Conservation (phyloP, 2,888 invertebrate genomes). For the Drosophila mimica region DNA sequence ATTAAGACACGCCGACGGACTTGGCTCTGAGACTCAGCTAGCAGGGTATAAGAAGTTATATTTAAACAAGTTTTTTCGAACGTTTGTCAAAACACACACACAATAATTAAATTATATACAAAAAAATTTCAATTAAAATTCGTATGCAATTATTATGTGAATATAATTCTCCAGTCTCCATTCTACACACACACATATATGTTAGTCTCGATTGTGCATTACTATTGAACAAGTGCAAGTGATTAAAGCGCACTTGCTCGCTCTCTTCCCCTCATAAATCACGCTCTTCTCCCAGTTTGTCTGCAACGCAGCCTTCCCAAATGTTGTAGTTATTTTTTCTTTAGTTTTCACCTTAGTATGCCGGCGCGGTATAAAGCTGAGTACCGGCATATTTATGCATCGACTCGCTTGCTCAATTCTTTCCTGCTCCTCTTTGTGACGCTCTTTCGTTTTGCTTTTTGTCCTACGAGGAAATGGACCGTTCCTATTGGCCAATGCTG, state of each 20-base stretch:
- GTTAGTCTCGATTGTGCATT: background rate
- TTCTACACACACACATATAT: background rate
- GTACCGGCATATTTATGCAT: slow-evolving; percentile 43
- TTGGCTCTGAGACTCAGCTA: background rate
- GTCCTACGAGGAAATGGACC: background rate
- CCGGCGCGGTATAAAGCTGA: slow-evolving; percentile 34
- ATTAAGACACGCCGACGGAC: background rate
- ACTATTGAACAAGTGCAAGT: background rate
- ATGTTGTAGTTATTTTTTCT: background rate
- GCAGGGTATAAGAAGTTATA: slow-evolving; percentile 8
- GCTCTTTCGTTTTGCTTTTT: slow-evolving; percentile 1
- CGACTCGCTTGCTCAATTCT: background rate
- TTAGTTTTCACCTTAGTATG: slow-evolving; percentile 37
- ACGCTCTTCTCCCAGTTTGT: background rate
- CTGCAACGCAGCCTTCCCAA: background rate
- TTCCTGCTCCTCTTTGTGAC: background rate
- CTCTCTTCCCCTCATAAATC: background rate
- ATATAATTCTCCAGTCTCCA: background rate
- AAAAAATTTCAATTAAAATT: slow-evolving; percentile 1
- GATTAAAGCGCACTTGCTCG: background rate
- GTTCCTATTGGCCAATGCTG: slow-evolving; percentile 3
- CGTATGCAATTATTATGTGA: background rate
- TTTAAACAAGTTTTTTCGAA: slow-evolving; percentile 42
- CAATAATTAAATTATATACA: background rate
- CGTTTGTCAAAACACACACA: slow-evolving; percentile 7